A percentile compares a stretch with the other conserved stretches of the same genome.
Evolutionary conservation across 2,888 invertebrate genomes (phyloP).

Genomic region (Liopterus haemorrhoidalis): DNA sequence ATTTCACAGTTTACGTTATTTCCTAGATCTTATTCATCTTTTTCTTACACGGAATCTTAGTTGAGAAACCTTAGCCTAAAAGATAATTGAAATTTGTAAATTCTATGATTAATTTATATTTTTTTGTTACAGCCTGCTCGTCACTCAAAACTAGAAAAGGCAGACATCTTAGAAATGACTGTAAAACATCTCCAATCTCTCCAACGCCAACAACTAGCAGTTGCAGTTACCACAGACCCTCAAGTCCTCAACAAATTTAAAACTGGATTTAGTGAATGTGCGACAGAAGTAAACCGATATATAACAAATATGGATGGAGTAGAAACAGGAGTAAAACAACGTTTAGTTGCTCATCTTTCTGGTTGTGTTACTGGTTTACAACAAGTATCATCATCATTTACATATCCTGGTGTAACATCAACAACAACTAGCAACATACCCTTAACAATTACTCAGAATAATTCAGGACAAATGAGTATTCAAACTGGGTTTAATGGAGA

Average conservation of each 20-base stretch:
- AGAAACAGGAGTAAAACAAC: conserved; percentile 54
- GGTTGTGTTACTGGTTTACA: conserved; percentile 60
- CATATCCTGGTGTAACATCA: conserved; percentile 37
- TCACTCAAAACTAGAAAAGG: conserved; percentile 92
- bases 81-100: too few species aligned
- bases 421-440: conserved; percentile 20
- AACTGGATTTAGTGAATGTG: conserved; percentile 83
- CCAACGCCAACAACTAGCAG: conserved; percentile 78
- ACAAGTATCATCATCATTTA: conserved; percentile 40
- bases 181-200: conserved; percentile 87
- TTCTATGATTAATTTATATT: too few species aligned
- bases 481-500: conserved; percentile 11
- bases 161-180: conserved; percentile 91
- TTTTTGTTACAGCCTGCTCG: conserved; percentile 70
- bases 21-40: too few species aligned
- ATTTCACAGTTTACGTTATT: too few species aligned
- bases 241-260: conserved; percentile 78
- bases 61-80: too few species aligned
- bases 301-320: conserved; percentile 61
- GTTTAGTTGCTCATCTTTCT: conserved; percentile 60
- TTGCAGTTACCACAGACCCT: conserved; percentile 78
- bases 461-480: conserved; percentile 1
- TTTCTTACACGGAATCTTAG: too few species aligned
- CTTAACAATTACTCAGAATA: conserved; percentile 8
- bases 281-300: conserved; percentile 72